Evolutionary conservation across 1,140 invertebrate genomes (phyloP).

Genomic region (Micrasema longulum): DNA sequence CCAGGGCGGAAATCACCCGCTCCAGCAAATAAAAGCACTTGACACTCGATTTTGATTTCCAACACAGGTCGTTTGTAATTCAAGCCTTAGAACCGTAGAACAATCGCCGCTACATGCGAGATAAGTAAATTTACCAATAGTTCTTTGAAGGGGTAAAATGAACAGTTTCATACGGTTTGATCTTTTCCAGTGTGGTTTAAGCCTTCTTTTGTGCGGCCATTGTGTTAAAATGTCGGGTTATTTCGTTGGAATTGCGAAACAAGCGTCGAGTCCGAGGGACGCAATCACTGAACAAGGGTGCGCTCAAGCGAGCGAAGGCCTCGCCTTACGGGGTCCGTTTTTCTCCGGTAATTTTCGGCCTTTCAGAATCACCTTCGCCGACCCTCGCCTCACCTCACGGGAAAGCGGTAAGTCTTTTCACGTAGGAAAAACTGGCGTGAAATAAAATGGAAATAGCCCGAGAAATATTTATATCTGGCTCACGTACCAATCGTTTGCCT

Average conservation of each 20-base stretch:
- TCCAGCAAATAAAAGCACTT: slow-evolving; percentile 44
- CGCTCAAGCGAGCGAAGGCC: slow-evolving; percentile 2
- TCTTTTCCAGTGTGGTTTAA: too few species aligned
- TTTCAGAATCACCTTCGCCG: slow-evolving; percentile 20
- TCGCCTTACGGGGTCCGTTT: slow-evolving; percentile 10
- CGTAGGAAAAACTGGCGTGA: slow-evolving; percentile 42
- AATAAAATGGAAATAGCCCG: slow-evolving; percentile 48
- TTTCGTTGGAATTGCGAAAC: background rate
- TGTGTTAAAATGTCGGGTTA: too few species aligned
- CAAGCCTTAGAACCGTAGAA: background rate
- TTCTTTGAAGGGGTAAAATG: background rate
- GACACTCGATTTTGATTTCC: slow-evolving; percentile 29
- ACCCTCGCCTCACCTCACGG: slow-evolving; percentile 6
- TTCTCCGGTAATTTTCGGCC: slow-evolving; percentile 30
- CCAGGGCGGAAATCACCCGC: slow-evolving; percentile 39
- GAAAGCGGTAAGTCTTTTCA: slow-evolving; percentile 39
- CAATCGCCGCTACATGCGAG: background rate
- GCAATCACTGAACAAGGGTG: slow-evolving; percentile 29
- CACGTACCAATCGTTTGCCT: slow-evolving; percentile 52
- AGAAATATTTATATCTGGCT: slow-evolving; percentile 50
- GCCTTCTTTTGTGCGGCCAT: too few species aligned
- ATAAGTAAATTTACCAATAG: background rate
- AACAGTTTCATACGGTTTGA: too few species aligned
- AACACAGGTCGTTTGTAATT: slow-evolving; percentile 10
- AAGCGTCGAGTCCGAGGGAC: background rate